Conservation (phyloP, 30 jellyfish, hydroid and myxozoan species). For the Turritopsis rubra region DNA sequence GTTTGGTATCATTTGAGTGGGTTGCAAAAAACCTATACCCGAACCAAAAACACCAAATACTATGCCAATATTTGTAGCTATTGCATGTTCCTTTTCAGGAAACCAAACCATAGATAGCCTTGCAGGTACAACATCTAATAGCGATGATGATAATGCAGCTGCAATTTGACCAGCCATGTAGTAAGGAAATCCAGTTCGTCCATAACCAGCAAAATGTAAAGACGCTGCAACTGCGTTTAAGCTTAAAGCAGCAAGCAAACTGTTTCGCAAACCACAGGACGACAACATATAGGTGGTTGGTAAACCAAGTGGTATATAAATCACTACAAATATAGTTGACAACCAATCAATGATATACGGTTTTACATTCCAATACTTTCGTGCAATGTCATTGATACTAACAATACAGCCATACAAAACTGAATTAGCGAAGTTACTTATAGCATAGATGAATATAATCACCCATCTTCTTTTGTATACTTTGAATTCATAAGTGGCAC, state of each 20-base stretch:
- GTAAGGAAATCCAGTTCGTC: conserved; percentile 34
- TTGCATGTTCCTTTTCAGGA: conserved; percentile 76
- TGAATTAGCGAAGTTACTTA: conserved; percentile 50
- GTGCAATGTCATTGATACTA: conserved; percentile 40
- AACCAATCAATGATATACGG: conserved; percentile 48
- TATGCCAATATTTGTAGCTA: conserved; percentile 75
- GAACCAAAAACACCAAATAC: conserved; percentile 68
- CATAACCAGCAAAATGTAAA: conserved; percentile 57
- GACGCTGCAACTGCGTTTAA: conserved; percentile 48
- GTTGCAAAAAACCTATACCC: conserved; percentile 71
- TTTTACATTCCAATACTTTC: conserved; percentile 35
- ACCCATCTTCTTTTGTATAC: conserved; percentile 41
- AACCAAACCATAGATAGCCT: conserved; percentile 86
- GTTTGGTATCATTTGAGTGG: conserved; percentile 56
- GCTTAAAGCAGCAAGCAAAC: conserved; percentile 49
- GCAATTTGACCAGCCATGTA: conserved; percentile 55
- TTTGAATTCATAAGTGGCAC: background rate
- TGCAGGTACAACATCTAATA: conserved; percentile 69
- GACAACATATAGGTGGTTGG: conserved; percentile 62
- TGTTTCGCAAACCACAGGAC: conserved; percentile 46
- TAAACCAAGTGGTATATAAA: conserved; percentile 43
- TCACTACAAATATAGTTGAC: conserved; percentile 46
- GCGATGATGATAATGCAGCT: conserved; percentile 67
- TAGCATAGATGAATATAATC: conserved; percentile 38
- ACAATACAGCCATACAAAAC: conserved; percentile 50